A percentile compares a stretch with the other conserved stretches of the same genome.
Evolutionary conservation across 2,797 vertebrate species (phyloP).

Genomic region (Rhinogobio ventralis): DNA sequence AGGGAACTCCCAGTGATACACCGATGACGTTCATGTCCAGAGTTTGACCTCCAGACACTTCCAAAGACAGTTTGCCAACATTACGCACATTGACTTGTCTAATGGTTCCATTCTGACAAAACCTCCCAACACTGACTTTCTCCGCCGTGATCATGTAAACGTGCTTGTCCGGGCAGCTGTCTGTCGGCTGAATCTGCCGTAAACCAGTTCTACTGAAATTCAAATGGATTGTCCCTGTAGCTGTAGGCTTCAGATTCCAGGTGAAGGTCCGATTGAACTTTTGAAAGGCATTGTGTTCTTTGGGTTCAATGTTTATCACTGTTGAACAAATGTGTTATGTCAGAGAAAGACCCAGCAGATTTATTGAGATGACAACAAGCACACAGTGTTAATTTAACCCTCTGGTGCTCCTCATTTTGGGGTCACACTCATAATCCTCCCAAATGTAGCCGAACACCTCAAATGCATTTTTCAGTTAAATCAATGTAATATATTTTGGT

Average conservation of each 20-base stretch:
- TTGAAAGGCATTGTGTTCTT: slow-evolving; percentile 64
- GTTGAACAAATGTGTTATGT: slow-evolving; percentile 62
- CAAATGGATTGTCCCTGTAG: slow-evolving; percentile 69
- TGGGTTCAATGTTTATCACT: slow-evolving; percentile 70
- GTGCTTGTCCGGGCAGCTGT: slow-evolving; percentile 77
- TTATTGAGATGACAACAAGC: not conserved
- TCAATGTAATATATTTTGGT: too few relatives aligned
- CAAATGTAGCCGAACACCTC: too few relatives aligned
- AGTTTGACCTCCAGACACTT: slow-evolving; percentile 68
- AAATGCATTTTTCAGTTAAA: too few relatives aligned
- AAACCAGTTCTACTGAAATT: slow-evolving; percentile 77
- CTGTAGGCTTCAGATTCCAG: slow-evolving; percentile 78
- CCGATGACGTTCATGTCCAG: slow-evolving; percentile 60
- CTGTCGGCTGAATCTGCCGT: slow-evolving; percentile 77
- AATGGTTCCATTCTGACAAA: slow-evolving; percentile 71
- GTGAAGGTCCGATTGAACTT: slow-evolving; percentile 82
- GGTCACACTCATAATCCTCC: too few relatives aligned
- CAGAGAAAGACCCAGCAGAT: not conserved
- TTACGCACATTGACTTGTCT: slow-evolving; percentile 60
- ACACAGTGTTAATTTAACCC: not conserved
- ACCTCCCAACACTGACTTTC: slow-evolving; percentile 64
- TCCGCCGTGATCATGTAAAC: slow-evolving; percentile 74
- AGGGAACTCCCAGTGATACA: slow-evolving; percentile 66
- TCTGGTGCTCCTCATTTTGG: too few relatives aligned
- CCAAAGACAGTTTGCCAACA: slow-evolving; percentile 68